Base-by-base conservation (phyloP, 2,797 vertebrate species). In the Aplochiton taeniatus region DNA sequence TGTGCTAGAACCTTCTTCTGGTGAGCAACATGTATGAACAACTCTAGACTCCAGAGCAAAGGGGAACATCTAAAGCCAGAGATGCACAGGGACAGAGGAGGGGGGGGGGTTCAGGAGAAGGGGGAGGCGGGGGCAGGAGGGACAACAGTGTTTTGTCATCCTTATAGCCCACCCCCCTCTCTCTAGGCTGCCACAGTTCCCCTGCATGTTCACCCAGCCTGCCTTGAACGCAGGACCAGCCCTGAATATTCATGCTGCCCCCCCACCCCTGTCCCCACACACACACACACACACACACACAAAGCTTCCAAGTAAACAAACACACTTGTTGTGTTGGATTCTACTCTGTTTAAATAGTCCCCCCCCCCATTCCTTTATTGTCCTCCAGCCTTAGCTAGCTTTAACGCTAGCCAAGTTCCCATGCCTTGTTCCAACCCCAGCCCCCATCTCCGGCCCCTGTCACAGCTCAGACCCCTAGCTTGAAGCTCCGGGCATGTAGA, bases 121-220 rank as follows among this genome's bases (percentile, higher is more conserved):
- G 14, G 18, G 20, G 20, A 19, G 18, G 17, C 58, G 46, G 61
- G 58, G 4, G 53, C 57, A 65, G 68, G 44, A 62, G 44, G 66
- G 75, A 84, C 72, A 81, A 63, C 69, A 61, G 31, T 59, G 69
- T 83, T 81, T 85, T 86, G 70, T 85, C 80, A 74, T 82, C 80
- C 79, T 54, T 56, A 19, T 70, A 79, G 76, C 77, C 76, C 76
- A 74, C 63, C 66, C 72, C 65, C 68, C 51, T 66, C 62, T 63
- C 68, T 72, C 53, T 69, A 67, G 43, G 18, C 45, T 50, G 58
- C 63, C 31, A 31, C 31, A 3, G 31, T 31, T 64, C 54, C 48
- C 54, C 65, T 73, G 64, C 31, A 83, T 70, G 68, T 82, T 79
- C 64, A 66, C 73, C 68, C 62, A 52, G 63, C 7, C 60, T 60